Percentiles rank a stretch among this genome's conserved stretches.
Evolutionary conservation across 2,113 vertebrate species (phyloP).

Genomic region (Myotis davidii): DNA sequence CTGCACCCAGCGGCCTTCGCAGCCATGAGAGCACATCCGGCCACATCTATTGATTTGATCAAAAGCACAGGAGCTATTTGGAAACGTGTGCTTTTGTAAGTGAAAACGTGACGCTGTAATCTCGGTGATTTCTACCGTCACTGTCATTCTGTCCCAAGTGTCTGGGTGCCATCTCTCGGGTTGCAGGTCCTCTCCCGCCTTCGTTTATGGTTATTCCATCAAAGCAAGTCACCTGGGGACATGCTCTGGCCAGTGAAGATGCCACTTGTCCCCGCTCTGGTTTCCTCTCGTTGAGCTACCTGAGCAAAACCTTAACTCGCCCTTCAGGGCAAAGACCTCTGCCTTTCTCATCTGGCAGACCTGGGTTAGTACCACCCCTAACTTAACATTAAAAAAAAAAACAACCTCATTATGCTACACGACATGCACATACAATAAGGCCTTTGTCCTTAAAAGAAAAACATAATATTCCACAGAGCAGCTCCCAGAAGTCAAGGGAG

Average conservation of each 20-base stretch:
- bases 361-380: conserved; percentile 51
- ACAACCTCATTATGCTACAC: conserved; percentile 56
- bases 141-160: background rate
- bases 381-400: conserved; percentile 49
- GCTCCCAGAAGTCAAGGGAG: conserved; percentile 77
- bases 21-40: background rate
- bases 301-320: background rate
- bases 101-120: background rate
- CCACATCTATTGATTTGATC: background rate
- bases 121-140: background rate
- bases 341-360: conserved; percentile 50
- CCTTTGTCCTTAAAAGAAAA: conserved; percentile 81
- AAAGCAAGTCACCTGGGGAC: background rate
- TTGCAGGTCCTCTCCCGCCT: background rate
- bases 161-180: background rate
- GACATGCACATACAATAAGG: conserved; percentile 73
- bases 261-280: background rate
- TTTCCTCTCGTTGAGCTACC: conserved; percentile 13
- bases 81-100: background rate
- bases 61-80: background rate
- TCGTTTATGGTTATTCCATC: background rate
- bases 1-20: accelerated
- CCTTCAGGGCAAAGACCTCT: background rate
- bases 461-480: conserved; percentile 76
- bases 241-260: background rate